Conservation (phyloP, 2,113 vertebrate genomes). For the Mastomys natalensis region DNA sequence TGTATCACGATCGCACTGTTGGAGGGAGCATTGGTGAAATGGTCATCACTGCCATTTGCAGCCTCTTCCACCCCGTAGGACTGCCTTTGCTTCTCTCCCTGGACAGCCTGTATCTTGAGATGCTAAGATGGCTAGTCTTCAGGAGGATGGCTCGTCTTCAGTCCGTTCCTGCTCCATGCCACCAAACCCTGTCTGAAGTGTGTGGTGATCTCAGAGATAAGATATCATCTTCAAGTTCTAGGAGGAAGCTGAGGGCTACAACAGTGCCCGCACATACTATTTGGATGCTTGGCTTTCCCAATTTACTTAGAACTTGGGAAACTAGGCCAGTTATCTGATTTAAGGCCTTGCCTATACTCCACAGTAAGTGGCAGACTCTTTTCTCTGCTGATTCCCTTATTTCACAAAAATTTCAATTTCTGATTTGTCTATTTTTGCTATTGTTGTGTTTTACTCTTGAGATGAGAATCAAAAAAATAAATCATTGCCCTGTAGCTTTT, state of each 20-base stretch:
- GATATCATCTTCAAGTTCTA: not conserved
- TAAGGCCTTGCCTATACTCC: not conserved
- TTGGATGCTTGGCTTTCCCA: not conserved
- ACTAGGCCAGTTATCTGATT: not conserved
- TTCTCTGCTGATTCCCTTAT: not conserved
- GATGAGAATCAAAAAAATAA: not conserved
- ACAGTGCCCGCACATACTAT: too few species aligned
- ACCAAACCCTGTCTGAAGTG: not conserved
- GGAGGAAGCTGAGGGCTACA: not conserved
- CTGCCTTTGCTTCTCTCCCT: not conserved
- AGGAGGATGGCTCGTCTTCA: not conserved
- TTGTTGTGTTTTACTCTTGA: not conserved
- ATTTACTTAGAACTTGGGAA: not conserved
- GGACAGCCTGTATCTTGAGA: not conserved
- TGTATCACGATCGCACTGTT: not conserved
- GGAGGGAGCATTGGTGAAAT: not conserved
- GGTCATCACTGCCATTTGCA: not conserved
- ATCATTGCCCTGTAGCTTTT: not conserved
- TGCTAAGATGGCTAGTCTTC: too few species aligned
- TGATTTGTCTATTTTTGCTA: not conserved
- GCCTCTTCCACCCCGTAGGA: not conserved
- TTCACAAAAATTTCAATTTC: not conserved
- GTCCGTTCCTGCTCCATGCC: not conserved
- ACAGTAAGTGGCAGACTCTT: not conserved
- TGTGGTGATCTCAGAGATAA: not conserved